A percentile compares a stretch with the other conserved stretches of the same genome.
These are phyloP conservation scores for Apodemia mormo DNA, from an alignment of 2,888 invertebrate species.

Conservation along the genomic window DNA sequence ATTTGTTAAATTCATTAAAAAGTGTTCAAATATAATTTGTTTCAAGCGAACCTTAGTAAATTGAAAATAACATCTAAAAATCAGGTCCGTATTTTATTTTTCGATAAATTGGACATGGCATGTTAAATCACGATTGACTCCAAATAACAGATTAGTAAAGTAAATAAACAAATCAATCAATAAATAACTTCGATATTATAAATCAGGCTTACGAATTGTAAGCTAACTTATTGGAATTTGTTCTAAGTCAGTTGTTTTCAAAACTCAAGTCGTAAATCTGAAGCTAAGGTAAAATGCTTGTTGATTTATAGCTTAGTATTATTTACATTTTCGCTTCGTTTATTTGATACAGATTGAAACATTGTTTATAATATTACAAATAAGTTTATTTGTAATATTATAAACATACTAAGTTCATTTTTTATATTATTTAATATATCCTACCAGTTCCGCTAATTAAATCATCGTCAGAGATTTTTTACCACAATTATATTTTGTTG, in stretches of 20 bases:
- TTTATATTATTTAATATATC: too few relatives aligned
- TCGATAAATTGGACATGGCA: background rate
- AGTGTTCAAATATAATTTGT: too few relatives aligned
- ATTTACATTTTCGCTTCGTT: conserved; percentile 7
- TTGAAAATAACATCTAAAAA: background rate
- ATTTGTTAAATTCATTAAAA: too few relatives aligned
- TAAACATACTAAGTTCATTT: too few relatives aligned
- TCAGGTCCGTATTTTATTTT: background rate
- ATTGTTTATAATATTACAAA: background rate
- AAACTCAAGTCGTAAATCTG: conserved; percentile 39
- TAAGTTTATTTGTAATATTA: too few relatives aligned
- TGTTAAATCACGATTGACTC: background rate
- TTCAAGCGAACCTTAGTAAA: too few relatives aligned
- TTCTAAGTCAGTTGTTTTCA: conserved; percentile 30
- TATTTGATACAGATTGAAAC: background rate
- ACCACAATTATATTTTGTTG: too few relatives aligned
- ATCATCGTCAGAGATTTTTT: too few relatives aligned
- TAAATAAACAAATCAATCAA: conserved; percentile 11
- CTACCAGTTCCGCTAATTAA: too few relatives aligned
- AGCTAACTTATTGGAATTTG: conserved; percentile 32
- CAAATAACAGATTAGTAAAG: background rate
- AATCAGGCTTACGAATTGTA: conserved; percentile 13
- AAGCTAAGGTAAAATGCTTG: conserved; percentile 34
- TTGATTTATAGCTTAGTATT: conserved; percentile 33
- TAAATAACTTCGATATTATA: conserved; percentile 8